Evolutionary conservation across 1,140 invertebrate genomes (phyloP).

Genomic region (Asbolus verrucosus): DNA sequence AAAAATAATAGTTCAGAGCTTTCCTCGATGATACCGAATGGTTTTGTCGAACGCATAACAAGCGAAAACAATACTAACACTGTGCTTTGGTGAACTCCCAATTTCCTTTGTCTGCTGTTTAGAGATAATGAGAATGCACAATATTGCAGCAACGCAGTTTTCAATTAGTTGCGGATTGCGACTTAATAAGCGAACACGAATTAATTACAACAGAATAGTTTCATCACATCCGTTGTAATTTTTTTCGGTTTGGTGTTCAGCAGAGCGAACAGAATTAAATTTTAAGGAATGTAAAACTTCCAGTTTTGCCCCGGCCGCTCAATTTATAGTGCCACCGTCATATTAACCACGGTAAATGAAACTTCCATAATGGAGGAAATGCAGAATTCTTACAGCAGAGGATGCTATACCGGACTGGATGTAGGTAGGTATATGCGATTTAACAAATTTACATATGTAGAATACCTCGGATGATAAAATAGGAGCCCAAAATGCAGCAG

Average conservation of each 20-base stretch:
- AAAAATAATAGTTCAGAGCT: no score
- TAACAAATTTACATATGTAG: conserved; percentile 43
- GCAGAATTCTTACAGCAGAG: conserved; percentile 1
- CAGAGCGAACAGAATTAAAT: not conserved
- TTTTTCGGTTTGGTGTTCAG: not conserved
- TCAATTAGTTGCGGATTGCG: not conserved
- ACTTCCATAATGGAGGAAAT: conserved; percentile 18
- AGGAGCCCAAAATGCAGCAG: conserved; percentile 34
- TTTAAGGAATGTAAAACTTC: not conserved
- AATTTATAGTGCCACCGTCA: conserved; percentile 18
- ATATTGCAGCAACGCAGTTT: not conserved
- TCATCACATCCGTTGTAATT: not conserved
- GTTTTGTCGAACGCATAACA: not conserved
- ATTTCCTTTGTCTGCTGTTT: conserved; percentile 2
- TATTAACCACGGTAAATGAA: conserved; percentile 31
- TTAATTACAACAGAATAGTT: not conserved
- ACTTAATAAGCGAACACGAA: conserved; percentile 3
- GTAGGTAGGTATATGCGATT: conserved; percentile 39
- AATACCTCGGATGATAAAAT: conserved; percentile 44
- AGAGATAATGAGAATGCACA: conserved; percentile 1
- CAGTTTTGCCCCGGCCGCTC: conserved; percentile 1
- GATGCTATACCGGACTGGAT: conserved; percentile 2
- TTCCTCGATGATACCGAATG: no score
- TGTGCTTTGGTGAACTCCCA: not conserved
- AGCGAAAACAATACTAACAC: not conserved